Percentiles rank a stretch among this genome's conserved stretches.
Evolutionary conservation across 2,888 invertebrate species (phyloP).

Genomic region (Ormyrus thymus): DNA sequence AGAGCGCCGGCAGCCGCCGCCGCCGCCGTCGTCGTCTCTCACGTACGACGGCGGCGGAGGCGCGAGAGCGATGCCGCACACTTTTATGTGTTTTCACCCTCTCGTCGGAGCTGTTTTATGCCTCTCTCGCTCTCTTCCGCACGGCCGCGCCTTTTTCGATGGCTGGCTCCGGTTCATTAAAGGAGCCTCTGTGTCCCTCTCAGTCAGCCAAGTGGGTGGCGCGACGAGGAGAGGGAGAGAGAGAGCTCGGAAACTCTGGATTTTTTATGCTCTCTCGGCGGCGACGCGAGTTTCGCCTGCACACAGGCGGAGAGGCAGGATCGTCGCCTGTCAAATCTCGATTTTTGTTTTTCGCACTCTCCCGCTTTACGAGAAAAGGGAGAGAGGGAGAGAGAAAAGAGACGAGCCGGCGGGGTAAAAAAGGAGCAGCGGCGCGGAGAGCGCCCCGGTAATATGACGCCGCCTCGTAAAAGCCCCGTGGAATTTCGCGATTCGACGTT

Average conservation of each 20-base stretch:
- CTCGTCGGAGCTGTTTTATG: constrained; percentile 31
- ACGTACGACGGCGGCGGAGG: neutral
- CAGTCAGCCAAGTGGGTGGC: constrained; percentile 47
- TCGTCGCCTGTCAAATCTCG: constrained; percentile 20
- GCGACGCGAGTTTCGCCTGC: neutral
- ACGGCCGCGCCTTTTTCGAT: constrained; percentile 28
- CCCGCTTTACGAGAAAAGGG: neutral
- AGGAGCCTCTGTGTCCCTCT: constrained; percentile 43
- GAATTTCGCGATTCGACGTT: constrained; percentile 47
- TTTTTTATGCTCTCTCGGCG: constrained; percentile 38
- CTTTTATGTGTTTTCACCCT: constrained; percentile 55
- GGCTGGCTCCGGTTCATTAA: constrained; percentile 44
- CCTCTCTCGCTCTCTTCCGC: neutral
- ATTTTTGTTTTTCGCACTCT: neutral
- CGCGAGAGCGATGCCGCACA: constrained; percentile 13
- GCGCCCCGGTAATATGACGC: constrained; percentile 32
- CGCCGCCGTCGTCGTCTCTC: neutral
- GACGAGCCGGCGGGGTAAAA: neutral
- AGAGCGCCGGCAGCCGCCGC: no score
- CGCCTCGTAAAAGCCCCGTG: constrained; percentile 39
- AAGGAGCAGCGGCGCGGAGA: neutral
- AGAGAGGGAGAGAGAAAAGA: no score
- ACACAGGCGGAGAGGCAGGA: constrained; percentile 1
- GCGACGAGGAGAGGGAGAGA: neutral
- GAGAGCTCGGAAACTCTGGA: constrained; percentile 27